Conservation (phyloP, 23 tunicate genomes). For the Trididemnum nubilum region DNA sequence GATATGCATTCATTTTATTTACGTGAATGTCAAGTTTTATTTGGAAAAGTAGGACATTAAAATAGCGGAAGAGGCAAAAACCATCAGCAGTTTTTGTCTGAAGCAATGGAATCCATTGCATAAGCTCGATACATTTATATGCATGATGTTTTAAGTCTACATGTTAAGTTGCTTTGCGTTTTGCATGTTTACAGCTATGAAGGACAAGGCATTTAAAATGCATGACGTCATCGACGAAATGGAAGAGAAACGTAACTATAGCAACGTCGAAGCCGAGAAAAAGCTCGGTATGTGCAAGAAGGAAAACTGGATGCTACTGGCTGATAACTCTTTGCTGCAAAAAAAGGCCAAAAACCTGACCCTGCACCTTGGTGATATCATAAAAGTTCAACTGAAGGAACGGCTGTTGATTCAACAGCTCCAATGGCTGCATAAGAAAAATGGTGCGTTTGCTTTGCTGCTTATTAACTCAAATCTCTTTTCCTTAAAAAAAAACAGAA, state of each 20-base stretch:
- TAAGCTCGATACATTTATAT: neutral
- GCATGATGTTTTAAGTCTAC: neutral
- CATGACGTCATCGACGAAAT: neutral
- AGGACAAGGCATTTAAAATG: neutral
- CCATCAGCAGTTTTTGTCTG: neutral
- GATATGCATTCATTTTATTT: too few species aligned
- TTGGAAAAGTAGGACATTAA: too few species aligned
- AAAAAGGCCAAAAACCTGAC: conserved; percentile 5
- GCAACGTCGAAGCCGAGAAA: neutral
- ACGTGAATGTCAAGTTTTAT: too few species aligned
- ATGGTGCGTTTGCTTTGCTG: conserved; percentile 39
- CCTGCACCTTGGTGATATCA: neutral
- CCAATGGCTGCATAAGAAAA: conserved; percentile 34
- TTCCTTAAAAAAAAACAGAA: too few species aligned
- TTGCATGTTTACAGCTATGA: conserved; percentile 15
- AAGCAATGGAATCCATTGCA: neutral
- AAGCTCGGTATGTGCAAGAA: neutral
- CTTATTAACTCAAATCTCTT: too few species aligned
- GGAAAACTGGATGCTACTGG: neutral
- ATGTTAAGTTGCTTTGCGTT: neutral
- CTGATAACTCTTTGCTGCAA: neutral
- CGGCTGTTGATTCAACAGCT: conserved; percentile 24
- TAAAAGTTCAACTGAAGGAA: neutral
- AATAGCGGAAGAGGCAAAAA: too few species aligned
- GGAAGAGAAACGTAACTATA: neutral